phyloP scores from a whole-genome alignment of 35 echinoderm and acorn worm species.

The Heliocidaris tuberculata region DNA sequence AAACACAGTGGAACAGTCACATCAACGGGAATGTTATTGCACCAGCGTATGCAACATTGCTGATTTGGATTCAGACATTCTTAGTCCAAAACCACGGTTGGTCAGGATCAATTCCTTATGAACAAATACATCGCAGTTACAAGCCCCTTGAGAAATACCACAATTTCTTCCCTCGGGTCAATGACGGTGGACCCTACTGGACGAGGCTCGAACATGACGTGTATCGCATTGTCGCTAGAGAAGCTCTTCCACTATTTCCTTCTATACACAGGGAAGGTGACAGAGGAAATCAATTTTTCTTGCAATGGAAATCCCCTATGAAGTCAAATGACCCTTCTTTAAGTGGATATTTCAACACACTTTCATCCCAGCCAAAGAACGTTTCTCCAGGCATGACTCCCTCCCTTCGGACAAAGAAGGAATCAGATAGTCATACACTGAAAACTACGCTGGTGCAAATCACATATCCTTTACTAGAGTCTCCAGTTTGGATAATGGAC shows the following conservation, averaged over 20 bases:
- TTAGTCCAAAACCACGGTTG: neutral
- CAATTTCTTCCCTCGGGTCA: conserved; percentile 4
- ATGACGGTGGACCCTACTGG: conserved; percentile 17
- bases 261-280: neutral
- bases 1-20: conserved; percentile 68
- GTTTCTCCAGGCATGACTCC: neutral
- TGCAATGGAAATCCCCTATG: conserved; percentile 51
- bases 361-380: neutral
- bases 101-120: neutral
- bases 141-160: conserved; percentile 30
- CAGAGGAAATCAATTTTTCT: neutral
- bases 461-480: conserved; percentile 43
- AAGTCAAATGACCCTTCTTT: neutral
- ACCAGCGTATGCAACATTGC: conserved; percentile 53
- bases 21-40: conserved; percentile 62
- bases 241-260: conserved; percentile 40
- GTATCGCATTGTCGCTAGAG: neutral
- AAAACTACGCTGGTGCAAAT: conserved; percentile 39
- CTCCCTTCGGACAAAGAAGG: no score
- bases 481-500: neutral
- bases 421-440: neutral
- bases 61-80: conserved; percentile 29
- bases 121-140: neutral
- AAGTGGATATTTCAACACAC: conserved; percentile 41
- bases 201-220: neutral